Percentiles rank a stretch among this genome's conserved stretches.
Conservation (phyloP, 1,140 invertebrate species). For the Drosophila rufa region DNA sequence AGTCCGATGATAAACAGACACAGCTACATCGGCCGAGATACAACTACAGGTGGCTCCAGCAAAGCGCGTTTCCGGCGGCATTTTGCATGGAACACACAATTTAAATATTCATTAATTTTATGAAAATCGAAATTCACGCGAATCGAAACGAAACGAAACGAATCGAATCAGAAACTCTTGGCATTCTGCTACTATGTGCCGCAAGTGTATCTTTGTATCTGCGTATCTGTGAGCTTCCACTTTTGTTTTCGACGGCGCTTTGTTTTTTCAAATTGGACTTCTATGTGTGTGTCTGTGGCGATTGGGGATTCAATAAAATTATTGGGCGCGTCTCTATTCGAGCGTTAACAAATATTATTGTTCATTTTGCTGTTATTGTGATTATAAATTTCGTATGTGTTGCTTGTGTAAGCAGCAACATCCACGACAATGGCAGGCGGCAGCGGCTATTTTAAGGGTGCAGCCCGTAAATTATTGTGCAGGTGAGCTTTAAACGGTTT, state of each 20-base stretch:
- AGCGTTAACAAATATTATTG: conserved; percentile 84
- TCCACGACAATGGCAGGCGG: conserved; percentile 28
- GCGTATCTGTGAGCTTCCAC: conserved; percentile 47
- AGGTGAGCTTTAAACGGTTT: conserved; percentile 62
- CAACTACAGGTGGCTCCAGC: conserved; percentile 72
- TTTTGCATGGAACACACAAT: conserved; percentile 71
- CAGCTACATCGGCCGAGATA: conserved; percentile 25
- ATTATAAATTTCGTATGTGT: conserved; percentile 78
- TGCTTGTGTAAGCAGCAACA: conserved; percentile 59
- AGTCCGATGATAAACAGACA: conserved; percentile 45
- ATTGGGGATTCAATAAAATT: conserved; percentile 77
- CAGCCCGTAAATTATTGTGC: conserved; percentile 73
- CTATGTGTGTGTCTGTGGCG: conserved; percentile 6
- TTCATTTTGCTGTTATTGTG: conserved; percentile 83
- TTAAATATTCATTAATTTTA: conserved; percentile 84
- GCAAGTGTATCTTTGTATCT: conserved; percentile 41
- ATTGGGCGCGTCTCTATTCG: conserved; percentile 81
- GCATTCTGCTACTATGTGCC: conserved; percentile 52
- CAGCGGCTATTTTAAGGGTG: conserved; percentile 56
- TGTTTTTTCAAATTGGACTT: conserved; percentile 62
- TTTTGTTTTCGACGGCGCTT: conserved; percentile 60
- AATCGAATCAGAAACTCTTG: conserved; percentile 24
- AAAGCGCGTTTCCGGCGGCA: conserved; percentile 79
- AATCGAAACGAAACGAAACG: conserved; percentile 52
- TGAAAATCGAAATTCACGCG: conserved; percentile 77